Evolutionary conservation across 2,888 invertebrate species (phyloP).

Genomic region (Agrilus cyanescens): DNA sequence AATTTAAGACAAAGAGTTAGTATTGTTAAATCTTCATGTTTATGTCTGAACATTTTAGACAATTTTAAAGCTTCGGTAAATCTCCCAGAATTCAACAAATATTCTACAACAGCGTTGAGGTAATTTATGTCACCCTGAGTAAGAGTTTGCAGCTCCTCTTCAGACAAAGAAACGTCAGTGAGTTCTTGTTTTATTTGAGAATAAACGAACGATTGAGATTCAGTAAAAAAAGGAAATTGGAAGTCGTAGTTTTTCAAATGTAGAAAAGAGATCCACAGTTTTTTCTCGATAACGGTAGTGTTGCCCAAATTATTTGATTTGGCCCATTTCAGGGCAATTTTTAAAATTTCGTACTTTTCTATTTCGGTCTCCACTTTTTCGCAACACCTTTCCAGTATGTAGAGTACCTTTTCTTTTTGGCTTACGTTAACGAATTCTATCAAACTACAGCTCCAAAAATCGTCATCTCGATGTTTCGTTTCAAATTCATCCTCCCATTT

Average conservation of each 20-base stretch:
- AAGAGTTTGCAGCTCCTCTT: too few species aligned
- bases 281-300: conserved; percentile 25
- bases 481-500: conserved; percentile 44
- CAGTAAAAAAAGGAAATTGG: too few species aligned
- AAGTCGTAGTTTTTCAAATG: conserved; percentile 11
- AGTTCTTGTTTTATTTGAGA: too few species aligned
- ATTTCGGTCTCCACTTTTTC: conserved; percentile 35
- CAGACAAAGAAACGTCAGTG: too few species aligned
- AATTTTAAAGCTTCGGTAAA: conserved; percentile 50
- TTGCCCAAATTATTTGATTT: conserved; percentile 20
- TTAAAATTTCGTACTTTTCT: conserved; percentile 40
- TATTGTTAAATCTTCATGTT: conserved; percentile 43
- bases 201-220: too few species aligned
- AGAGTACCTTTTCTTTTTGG: conserved; percentile 21
- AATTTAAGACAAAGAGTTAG: conserved; percentile 49
- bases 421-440: too few species aligned
- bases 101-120: conserved; percentile 32
- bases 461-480: conserved; percentile 34
- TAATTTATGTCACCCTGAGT: too few species aligned
- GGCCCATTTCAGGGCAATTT: conserved; percentile 30
- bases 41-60: conserved; percentile 40
- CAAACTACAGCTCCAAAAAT: conserved; percentile 36
- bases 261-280: conserved; percentile 28
- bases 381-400: conserved; percentile 49
- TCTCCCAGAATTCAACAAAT: conserved; percentile 44